phyloP scores from a whole-genome alignment of 2,888 invertebrate genomes.

The Leucania comma region DNA sequence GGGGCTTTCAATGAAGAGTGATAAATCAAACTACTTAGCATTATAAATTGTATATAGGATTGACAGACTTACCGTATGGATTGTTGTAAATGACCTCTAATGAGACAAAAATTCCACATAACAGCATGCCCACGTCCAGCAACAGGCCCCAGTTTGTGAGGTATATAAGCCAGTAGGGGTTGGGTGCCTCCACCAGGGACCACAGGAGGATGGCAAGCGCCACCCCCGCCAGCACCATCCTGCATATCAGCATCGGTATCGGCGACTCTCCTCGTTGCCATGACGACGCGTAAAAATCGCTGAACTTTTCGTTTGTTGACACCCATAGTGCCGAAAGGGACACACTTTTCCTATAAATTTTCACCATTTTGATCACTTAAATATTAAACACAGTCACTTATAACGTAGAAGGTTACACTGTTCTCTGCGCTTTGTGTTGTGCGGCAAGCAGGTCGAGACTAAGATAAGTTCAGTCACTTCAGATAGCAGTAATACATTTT shows the following conservation, averaged over 20 bases:
- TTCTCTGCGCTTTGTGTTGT: slow-evolving; percentile 8
- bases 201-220: slow-evolving; percentile 78
- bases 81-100: slow-evolving; percentile 69
- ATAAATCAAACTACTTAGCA: not conserved
- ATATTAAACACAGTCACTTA: slow-evolving; percentile 39
- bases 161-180: slow-evolving; percentile 79
- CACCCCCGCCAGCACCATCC: slow-evolving; percentile 73
- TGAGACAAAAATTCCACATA: slow-evolving; percentile 79
- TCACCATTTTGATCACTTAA: slow-evolving; percentile 80
- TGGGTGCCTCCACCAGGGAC: slow-evolving; percentile 74
- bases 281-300: slow-evolving; percentile 85
- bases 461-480: slow-evolving; percentile 43
- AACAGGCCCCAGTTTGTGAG: slow-evolving; percentile 87
- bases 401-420: slow-evolving; percentile 23
- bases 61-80: slow-evolving; percentile 73
- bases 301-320: slow-evolving; percentile 78
- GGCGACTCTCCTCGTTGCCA: slow-evolving; percentile 86
- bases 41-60: not conserved
- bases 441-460: not conserved
- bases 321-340: slow-evolving; percentile 83
- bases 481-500: slow-evolving; percentile 61
- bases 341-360: slow-evolving; percentile 80
- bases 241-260: slow-evolving; percentile 78
- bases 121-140: slow-evolving; percentile 72
- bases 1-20: not conserved